Evolutionary conservation across 2,797 vertebrate species (phyloP), one percentile per base, ranked within the genome.

Genomic region (Oceanodroma leucorhoa): DNA sequence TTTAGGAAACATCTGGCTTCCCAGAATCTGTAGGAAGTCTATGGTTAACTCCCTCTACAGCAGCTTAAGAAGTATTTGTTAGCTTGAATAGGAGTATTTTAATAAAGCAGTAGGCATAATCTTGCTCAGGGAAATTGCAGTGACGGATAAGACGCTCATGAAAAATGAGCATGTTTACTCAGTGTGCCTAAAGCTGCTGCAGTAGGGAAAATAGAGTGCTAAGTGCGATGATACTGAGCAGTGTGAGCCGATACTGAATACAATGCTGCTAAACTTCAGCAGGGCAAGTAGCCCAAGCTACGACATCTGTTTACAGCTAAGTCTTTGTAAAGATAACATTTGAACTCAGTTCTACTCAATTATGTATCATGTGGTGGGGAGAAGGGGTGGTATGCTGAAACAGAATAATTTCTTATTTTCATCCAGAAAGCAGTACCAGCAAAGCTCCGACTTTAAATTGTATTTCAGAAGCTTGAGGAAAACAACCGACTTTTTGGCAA

Each of bases 1-100:
- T 51, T 92, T 95, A 97, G 95, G 95, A 98, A 97, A 97, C 92
- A 98, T 95, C 95, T 97, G 97, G 82, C 72, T 85, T 96, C 83
- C 95, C 85, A 71, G 76, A 96, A 91, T 70, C 92, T 96, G 83
- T 79, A 96, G 89, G 95, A 97, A 96, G 95, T 89, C 84, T 87
- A 89, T 53, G 83, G 87, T 96, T 94, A 95, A 97, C 92, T 97
- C 83, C 97, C 95, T 87, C 15, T 51, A 87, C 57, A 85, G 27
- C 71, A 95, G 58, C 86, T 92, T 90, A 86, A 92, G 71, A 78
- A 91, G 61, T 45, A 38, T 90, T 89, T 95, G 50, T 82, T 83
- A 94, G 23, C 62, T 93, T 94, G 60, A 95, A 90, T 92, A 93
- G 38, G 18, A 79, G 30, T 54, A 41, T 58, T 93, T 88, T 79